Conservation (phyloP, 2,113 vertebrate species). For the Lepus europaeus region DNA sequence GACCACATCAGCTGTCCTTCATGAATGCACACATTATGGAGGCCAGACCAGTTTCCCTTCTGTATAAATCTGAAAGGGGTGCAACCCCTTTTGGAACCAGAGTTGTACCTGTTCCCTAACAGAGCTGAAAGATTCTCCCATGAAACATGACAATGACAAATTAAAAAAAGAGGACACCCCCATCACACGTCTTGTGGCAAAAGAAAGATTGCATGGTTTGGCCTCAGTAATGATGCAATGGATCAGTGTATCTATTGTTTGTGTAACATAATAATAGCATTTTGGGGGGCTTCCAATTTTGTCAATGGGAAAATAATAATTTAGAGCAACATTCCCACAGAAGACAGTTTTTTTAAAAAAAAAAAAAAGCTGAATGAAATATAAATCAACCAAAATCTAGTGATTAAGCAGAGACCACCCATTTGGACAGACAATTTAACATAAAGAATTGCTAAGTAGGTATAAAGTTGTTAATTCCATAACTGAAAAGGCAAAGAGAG, state of each 20-base stretch:
- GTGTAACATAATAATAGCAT: neutral
- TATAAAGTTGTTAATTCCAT: slow-evolving; percentile 28
- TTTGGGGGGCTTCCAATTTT: slow-evolving; percentile 26
- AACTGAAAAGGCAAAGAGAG: neutral
- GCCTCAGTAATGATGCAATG: neutral
- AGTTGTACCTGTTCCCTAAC: neutral
- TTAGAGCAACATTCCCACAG: neutral
- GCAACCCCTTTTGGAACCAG: neutral
- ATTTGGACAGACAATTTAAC: slow-evolving; percentile 35
- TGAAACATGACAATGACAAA: slow-evolving; percentile 22
- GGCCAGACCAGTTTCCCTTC: neutral
- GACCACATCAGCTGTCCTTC: neutral
- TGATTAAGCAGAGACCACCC: neutral
- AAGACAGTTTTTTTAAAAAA: neutral
- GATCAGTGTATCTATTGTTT: slow-evolving; percentile 12
- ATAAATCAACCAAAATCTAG: neutral
- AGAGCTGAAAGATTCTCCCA: neutral
- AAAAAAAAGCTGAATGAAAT: neutral
- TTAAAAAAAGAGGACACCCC: slow-evolving; percentile 6
- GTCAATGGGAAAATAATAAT: slow-evolving; percentile 11
- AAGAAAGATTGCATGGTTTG: slow-evolving; percentile 26
- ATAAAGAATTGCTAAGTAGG: neutral
- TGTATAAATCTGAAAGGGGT: neutral
- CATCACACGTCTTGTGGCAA: neutral
- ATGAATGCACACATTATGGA: neutral